Evolutionary conservation across 2,797 vertebrate genomes (phyloP).

Genomic region (Cynopterus sphinx): DNA sequence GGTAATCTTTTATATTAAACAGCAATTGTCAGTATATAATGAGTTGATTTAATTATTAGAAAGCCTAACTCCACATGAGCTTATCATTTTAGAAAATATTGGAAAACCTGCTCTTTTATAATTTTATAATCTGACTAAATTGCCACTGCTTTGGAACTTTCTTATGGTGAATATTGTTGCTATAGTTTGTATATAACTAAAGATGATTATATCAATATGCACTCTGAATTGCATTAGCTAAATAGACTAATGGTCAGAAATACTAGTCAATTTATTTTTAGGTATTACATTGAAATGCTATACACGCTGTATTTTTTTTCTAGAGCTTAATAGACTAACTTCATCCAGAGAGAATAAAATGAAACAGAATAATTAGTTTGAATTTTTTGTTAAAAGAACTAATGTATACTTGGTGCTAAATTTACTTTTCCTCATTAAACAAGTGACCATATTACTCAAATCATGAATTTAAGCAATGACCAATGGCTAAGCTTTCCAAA

Average conservation of each 20-base stretch:
- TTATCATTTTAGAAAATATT: not conserved
- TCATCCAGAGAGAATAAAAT: constrained; percentile 60
- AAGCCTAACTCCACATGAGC: not conserved
- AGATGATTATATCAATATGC: not conserved
- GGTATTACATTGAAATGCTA: not conserved
- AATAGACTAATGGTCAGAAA: not conserved
- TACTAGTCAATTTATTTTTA: not conserved
- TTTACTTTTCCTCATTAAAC: constrained; percentile 45
- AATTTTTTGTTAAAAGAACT: constrained; percentile 64
- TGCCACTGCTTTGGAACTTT: not conserved
- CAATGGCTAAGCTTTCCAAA: constrained; percentile 66
- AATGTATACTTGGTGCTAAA: constrained; percentile 52
- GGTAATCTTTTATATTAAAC: not conserved
- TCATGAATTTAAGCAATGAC: constrained; percentile 68
- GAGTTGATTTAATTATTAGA: not conserved
- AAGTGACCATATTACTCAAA: constrained; percentile 66
- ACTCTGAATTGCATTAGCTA: not conserved
- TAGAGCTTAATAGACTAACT: constrained; percentile 44
- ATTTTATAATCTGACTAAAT: constrained; percentile 13
- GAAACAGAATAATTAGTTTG: constrained; percentile 69
- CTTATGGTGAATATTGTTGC: not conserved
- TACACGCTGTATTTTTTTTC: not conserved
- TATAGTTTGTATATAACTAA: not conserved
- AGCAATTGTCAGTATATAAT: not conserved
- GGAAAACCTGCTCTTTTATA: not conserved